Base-by-base conservation (phyloP, 2,113 vertebrate genomes). In the Terrapene triunguis region DNA sequence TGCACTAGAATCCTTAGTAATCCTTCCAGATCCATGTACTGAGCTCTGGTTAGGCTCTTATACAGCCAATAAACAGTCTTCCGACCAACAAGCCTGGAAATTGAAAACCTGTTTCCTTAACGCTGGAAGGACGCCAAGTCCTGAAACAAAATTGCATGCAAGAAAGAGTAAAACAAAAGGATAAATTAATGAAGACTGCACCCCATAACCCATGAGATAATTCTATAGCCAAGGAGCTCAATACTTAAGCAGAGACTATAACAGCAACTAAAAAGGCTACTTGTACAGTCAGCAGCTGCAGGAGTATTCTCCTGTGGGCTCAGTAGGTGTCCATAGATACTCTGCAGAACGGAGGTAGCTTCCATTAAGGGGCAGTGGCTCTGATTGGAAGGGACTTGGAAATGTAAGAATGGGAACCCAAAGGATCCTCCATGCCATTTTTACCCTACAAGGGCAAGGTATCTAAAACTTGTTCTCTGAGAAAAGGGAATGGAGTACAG, bases 1-100 rank as follows among this genome's bases (percentile, higher is more conserved):
- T 97, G 97, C 98, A 96, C 94, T 91, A 89, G 98, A 98, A 98
- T 98, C 98, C 98, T 98, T 96, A 97, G 98, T 98, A 98, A 98
- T 98, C 98, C 97, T 48, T 88, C 94, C 97, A 98, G 98, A 98
- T 98, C 97, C 98, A 92, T 89, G 97, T 96, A 96, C 97, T 98
- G 98, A 98, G 98, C 94, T 35, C 92, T 19, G 17, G 96, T 96
- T 97, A 98, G 98, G 97, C 97, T 98, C 93, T 98, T 97, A 95
- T 97, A 95, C 95, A 97, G 97, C 95, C 97, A 89, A 96, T 97
- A 94, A 96, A 97, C 97, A 94, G 88, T 93, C 96, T 98, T 98
- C 96, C 96, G 93, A 96, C 92, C 90, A 97, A 91, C 96, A 97
- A 94, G 95, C 94, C 96, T 97, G 90, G 91, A 98, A 98, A 98